These are phyloP conservation scores for Acrocephalus kingi DNA, from an alignment of 2,113 vertebrate species.

Conservation along the genomic window DNA sequence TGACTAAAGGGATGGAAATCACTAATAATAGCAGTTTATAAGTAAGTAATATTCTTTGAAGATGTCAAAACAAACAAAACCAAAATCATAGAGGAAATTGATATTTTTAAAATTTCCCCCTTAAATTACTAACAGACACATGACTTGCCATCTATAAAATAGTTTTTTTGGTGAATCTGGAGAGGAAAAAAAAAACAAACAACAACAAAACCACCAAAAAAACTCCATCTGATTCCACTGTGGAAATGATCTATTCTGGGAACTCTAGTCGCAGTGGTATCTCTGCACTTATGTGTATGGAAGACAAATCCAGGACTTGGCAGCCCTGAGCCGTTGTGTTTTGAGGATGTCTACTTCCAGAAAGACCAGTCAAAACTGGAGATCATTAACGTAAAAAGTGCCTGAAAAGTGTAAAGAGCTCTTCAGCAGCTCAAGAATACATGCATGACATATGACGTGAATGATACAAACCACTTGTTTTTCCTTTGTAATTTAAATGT, in stretches of 20 bases:
- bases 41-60: background rate
- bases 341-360: background rate
- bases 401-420: background rate
- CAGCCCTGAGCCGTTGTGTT: background rate
- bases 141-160: background rate
- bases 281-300: background rate
- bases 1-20: background rate
- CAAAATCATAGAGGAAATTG: background rate
- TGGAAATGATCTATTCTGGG: background rate
- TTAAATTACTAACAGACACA: background rate
- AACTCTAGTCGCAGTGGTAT: background rate
- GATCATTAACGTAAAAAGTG: background rate
- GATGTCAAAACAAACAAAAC: background rate
- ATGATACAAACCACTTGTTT: background rate
- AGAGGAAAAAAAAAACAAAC: background rate
- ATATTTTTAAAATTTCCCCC: background rate
- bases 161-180: background rate
- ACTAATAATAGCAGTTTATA: background rate
- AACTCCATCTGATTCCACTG: background rate
- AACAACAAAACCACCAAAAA: background rate
- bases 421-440: background rate
- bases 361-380: background rate
- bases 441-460: background rate
- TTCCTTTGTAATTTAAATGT: background rate
- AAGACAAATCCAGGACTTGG: background rate